phyloP scores from a whole-genome alignment of 2,888 invertebrate genomes.

The Oxyscelio sp. region DNA sequence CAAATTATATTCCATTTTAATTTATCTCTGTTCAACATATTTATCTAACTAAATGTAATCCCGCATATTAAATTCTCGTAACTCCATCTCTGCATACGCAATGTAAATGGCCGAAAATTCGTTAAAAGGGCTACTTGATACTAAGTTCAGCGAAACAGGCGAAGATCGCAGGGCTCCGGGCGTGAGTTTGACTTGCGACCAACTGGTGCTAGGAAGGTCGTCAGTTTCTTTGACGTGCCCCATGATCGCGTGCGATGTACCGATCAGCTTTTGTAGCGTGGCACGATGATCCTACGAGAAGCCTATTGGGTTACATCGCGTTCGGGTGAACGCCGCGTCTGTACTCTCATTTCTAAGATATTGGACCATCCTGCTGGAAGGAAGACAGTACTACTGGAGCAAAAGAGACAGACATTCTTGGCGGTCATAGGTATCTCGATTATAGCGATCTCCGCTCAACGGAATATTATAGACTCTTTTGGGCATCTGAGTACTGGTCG shows the following conservation, averaged over 20 bases:
- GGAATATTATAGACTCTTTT: slow-evolving; percentile 81
- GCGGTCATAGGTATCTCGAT: slow-evolving; percentile 78
- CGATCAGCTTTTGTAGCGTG: slow-evolving; percentile 87
- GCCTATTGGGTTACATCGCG: slow-evolving; percentile 86
- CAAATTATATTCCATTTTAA: too few species aligned
- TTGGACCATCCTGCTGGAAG: slow-evolving; percentile 50
- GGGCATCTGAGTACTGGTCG: slow-evolving; percentile 73
- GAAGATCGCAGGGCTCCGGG: slow-evolving; percentile 43
- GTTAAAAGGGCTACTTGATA: slow-evolving; percentile 67
- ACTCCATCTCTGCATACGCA: slow-evolving; percentile 17
- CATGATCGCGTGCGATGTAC: slow-evolving; percentile 88
- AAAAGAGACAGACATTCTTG: slow-evolving; percentile 10
- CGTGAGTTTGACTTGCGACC: slow-evolving; percentile 74
- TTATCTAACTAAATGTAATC: slow-evolving; percentile 24
- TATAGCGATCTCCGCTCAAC: slow-evolving; percentile 82
- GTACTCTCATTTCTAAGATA: slow-evolving; percentile 72
- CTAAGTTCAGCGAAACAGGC: slow-evolving; percentile 38
- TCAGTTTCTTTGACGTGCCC: slow-evolving; percentile 86
- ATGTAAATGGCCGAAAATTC: slow-evolving; percentile 44
- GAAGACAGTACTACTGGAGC: slow-evolving; percentile 19
- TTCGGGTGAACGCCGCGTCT: slow-evolving; percentile 57
- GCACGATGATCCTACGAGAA: slow-evolving; percentile 87
- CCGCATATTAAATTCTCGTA: slow-evolving; percentile 46
- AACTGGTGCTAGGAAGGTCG: slow-evolving; percentile 86
- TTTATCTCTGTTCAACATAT: slow-evolving; percentile 1